Evolutionary conservation across 2,113 vertebrate species (phyloP), one percentile per base, ranked within the genome.

Genomic region (Arizona elegans): DNA sequence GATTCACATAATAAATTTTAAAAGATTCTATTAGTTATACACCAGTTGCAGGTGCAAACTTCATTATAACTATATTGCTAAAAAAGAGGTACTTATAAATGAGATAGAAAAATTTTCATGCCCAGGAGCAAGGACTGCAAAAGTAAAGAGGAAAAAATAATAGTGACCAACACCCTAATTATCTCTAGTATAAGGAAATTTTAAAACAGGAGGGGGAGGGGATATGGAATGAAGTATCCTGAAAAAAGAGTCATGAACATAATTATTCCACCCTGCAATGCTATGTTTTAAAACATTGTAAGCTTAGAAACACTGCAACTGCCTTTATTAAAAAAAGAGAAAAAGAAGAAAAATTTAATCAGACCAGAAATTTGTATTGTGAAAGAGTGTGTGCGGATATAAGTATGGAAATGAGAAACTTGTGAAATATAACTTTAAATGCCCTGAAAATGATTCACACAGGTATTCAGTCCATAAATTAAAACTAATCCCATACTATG

Each of bases 401-500:
- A 95, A 24, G 2, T 1, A 91, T 92, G 90, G 81, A 94, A 95
- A 93, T 87, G 33, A 95, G 52, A 96, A 95, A 93, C 38, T 94
- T 95, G 91, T 91, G 86, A 95, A 95, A 94, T 92, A 53, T 54
- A 85, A 95, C 47, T 92, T 91, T 55, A 47, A 75, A 59, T 33
- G 88, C 0, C 1, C 62, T 93, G 91, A 89, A 93, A 93, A 91
- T 94, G 93, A 96, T 90, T 92, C 86, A 93, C 23, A 38, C 2
- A 89, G 3, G 13, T 87, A 65, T 13, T 93, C 23, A 59, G 8
- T 91, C 9, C 87, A 94, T 52, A 92, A 95, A 96, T 96, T 93
- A 97, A 97, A 96, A 92, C 58, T 2, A 92, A 95, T 90, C 33
- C 91, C 88, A 15, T 93, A 86, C 90, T 47, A 52, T 90, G 54